phyloP scores from a whole-genome alignment of 64 coral and sea anemone species.

The Actinia tenebrosa region DNA sequence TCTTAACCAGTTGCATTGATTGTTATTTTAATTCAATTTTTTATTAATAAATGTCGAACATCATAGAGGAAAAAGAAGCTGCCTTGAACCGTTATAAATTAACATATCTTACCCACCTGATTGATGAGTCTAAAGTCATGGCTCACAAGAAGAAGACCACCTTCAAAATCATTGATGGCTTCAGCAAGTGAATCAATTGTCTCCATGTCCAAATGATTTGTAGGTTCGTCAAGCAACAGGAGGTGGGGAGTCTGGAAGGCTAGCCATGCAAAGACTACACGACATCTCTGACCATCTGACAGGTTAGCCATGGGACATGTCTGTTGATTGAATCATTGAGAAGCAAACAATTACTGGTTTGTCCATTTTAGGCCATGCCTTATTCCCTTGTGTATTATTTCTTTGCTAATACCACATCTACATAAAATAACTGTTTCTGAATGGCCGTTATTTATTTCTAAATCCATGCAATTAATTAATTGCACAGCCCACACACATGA shows the following conservation, averaged over 20 bases:
- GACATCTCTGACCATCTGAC: conserved; percentile 88
- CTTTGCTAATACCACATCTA: no score
- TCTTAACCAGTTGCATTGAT: no score
- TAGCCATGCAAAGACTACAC: conserved; percentile 98
- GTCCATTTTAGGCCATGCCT: no score
- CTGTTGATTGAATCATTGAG: conserved; percentile 24
- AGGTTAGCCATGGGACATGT: conserved; percentile 92
- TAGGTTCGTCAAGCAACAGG: conserved; percentile 95
- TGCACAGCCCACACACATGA: no score
- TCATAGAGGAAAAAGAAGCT: no score
- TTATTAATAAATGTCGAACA: no score
- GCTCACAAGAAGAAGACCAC: conserved; percentile 90
- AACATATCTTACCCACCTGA: conserved; percentile 42
- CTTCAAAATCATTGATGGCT: conserved; percentile 91
- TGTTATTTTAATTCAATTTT: no score
- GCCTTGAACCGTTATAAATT: background rate
- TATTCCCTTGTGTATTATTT: no score
- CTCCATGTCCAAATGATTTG: conserved; percentile 98
- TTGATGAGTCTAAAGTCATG: conserved; percentile 98
- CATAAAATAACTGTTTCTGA: no score
- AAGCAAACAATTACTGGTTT: background rate
- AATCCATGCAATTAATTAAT: no score
- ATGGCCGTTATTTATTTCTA: no score
- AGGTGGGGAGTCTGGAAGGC: conserved; percentile 90
- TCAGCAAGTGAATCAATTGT: conserved; percentile 95